Evolutionary conservation across 2,888 invertebrate species (phyloP).

Genomic region (Acronicta leporina): DNA sequence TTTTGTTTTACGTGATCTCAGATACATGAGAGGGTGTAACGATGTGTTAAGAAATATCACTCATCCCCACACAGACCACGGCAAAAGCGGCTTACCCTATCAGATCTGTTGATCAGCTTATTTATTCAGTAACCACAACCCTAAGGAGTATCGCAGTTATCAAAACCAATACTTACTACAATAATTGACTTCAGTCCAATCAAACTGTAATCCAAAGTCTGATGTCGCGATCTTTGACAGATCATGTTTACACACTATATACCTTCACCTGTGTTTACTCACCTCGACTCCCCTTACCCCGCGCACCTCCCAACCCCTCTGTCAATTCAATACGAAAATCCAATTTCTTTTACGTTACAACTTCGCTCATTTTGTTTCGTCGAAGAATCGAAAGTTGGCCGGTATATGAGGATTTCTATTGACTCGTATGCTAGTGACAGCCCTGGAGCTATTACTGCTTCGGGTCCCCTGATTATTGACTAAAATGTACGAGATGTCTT

Average conservation of each 20-base stretch:
- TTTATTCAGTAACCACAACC: too few relatives aligned
- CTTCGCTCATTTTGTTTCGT: slow-evolving; percentile 80
- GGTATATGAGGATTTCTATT: slow-evolving; percentile 74
- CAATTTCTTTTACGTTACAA: slow-evolving; percentile 84
- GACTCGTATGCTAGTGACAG: slow-evolving; percentile 72
- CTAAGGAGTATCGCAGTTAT: slow-evolving; percentile 9
- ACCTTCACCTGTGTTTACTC: slow-evolving; percentile 74
- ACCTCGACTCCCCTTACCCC: slow-evolving; percentile 49
- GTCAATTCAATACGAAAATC: slow-evolving; percentile 84
- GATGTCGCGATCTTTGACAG: slow-evolving; percentile 69
- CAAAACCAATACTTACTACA: slow-evolving; percentile 39
- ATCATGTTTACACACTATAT: slow-evolving; percentile 68
- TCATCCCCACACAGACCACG: too few relatives aligned
- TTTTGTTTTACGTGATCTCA: too few relatives aligned
- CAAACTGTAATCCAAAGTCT: slow-evolving; percentile 53
- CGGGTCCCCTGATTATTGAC: slow-evolving; percentile 69
- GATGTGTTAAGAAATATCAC: too few relatives aligned
- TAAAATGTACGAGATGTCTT: slow-evolving; percentile 63
- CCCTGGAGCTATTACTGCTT: slow-evolving; percentile 68
- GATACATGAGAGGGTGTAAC: too few relatives aligned
- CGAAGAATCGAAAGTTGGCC: slow-evolving; percentile 70
- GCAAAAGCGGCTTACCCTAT: too few relatives aligned
- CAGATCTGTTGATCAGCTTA: too few relatives aligned
- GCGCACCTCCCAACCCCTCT: slow-evolving; percentile 52
- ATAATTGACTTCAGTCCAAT: slow-evolving; percentile 57